phyloP scores from a whole-genome alignment of 1,140 invertebrate species.

The Thaumatotibia leucotreta region DNA sequence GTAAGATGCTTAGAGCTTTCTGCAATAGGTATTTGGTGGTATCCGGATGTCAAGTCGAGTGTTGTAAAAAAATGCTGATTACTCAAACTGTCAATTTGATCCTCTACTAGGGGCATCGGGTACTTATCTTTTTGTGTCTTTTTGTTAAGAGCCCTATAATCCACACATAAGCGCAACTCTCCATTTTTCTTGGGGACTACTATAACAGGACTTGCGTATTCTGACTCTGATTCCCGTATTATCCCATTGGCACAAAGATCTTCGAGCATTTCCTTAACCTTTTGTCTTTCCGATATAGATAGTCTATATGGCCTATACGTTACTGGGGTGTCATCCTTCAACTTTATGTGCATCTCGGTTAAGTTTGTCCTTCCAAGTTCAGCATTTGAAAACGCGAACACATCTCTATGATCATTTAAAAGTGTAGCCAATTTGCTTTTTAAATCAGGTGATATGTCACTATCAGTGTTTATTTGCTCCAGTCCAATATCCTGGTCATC shows the following conservation, averaged over 20 bases:
- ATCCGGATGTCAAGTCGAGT: conserved; percentile 25
- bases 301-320: conserved; percentile 14
- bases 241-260: neutral
- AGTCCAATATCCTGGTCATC: neutral
- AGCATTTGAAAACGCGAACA: neutral
- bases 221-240: conserved; percentile 1
- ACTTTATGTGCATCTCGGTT: conserved; percentile 12
- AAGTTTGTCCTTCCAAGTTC: conserved; percentile 8
- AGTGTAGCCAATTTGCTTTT: neutral
- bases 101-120: conserved; percentile 17
- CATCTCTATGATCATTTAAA: neutral
- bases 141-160: conserved; percentile 12
- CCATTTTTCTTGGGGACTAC: conserved; percentile 13
- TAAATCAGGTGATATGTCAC: neutral
- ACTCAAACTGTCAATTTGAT: conserved; percentile 1
- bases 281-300: conserved; percentile 3
- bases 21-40: conserved; percentile 48
- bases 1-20: conserved; percentile 45
- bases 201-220: conserved; percentile 15
- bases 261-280: neutral
- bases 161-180: conserved; percentile 1
- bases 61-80: conserved; percentile 20
- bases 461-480: neutral
- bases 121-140: conserved; percentile 14
- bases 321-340: conserved; percentile 13